phyloP scores from a whole-genome alignment of 1,140 invertebrate genomes.

The Diprion similis region DNA sequence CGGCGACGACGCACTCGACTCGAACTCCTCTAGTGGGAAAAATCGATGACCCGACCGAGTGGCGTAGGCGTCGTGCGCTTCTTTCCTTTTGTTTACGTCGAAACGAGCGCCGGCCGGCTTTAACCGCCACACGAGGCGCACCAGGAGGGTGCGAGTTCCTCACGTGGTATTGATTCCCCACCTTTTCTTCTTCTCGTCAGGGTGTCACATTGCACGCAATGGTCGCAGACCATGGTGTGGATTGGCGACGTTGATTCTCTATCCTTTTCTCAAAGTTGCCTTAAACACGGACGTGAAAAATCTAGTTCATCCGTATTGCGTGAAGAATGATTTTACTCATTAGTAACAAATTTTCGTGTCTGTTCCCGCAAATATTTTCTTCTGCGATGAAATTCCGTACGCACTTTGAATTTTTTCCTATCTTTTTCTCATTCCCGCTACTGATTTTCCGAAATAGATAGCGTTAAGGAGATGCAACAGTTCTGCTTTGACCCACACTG shows the following conservation, averaged over 20 bases:
- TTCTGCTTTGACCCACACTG: too few species aligned
- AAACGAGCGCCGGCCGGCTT: not conserved
- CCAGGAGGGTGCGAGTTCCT: not conserved
- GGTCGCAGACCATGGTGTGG: not conserved
- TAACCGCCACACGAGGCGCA: not conserved
- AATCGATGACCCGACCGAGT: not conserved
- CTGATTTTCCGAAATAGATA: too few species aligned
- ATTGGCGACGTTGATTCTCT: not conserved
- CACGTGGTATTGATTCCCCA: constrained; percentile 2
- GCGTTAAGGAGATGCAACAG: too few species aligned
- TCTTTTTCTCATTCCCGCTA: too few species aligned
- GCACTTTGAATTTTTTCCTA: too few species aligned
- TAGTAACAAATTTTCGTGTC: too few species aligned
- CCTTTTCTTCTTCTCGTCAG: not conserved
- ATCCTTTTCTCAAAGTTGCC: not conserved
- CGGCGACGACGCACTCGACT: not conserved
- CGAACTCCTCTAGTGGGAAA: not conserved
- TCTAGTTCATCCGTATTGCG: too few species aligned
- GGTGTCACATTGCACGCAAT: not conserved
- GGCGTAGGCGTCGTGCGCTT: not conserved
- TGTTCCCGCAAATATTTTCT: too few species aligned
- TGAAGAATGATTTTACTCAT: too few species aligned
- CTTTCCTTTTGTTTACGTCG: constrained; percentile 2
- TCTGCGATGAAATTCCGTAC: too few species aligned
- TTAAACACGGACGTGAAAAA: too few species aligned